Conservation (phyloP, 2,888 invertebrate genomes). For the Athalia cordata region DNA sequence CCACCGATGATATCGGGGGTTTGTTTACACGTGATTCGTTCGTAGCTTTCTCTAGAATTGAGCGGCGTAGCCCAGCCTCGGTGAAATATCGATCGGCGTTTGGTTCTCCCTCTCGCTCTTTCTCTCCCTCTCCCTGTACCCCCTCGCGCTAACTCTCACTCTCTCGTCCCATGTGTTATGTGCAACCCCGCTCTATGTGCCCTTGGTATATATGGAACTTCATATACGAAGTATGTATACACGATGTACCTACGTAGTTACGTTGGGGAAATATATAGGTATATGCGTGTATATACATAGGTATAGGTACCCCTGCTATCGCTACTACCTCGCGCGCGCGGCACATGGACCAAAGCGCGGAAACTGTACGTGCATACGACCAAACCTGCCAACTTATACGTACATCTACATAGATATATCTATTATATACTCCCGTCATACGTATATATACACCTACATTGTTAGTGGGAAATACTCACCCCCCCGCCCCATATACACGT, state of each 20-base stretch:
- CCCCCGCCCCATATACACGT: no score
- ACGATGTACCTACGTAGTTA: conserved; percentile 8
- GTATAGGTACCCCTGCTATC: background rate
- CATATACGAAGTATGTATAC: conserved; percentile 9
- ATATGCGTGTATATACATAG: conserved; percentile 6
- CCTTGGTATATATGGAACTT: conserved; percentile 32
- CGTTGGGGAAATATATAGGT: background rate
- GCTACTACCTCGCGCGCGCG: background rate
- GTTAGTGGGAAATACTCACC: conserved; percentile 10
- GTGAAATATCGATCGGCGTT: conserved; percentile 68
- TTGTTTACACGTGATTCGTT: conserved; percentile 50
- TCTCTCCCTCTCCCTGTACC: conserved; percentile 44
- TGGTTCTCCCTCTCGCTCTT: conserved; percentile 47
- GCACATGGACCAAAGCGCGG: conserved; percentile 21
- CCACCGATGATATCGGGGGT: background rate
- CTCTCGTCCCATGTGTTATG: conserved; percentile 47
- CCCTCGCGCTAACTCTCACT: conserved; percentile 50
- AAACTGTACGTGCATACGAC: conserved; percentile 30
- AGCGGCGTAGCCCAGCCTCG: conserved; percentile 58
- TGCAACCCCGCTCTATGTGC: conserved; percentile 51
- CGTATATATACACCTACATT: background rate
- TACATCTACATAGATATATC: background rate
- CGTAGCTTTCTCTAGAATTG: conserved; percentile 60
- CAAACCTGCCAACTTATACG: conserved; percentile 10
- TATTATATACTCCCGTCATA: conserved; percentile 23